phyloP scores from a whole-genome alignment of 2,113 vertebrate genomes.

The Benitochromis conjunctus region DNA sequence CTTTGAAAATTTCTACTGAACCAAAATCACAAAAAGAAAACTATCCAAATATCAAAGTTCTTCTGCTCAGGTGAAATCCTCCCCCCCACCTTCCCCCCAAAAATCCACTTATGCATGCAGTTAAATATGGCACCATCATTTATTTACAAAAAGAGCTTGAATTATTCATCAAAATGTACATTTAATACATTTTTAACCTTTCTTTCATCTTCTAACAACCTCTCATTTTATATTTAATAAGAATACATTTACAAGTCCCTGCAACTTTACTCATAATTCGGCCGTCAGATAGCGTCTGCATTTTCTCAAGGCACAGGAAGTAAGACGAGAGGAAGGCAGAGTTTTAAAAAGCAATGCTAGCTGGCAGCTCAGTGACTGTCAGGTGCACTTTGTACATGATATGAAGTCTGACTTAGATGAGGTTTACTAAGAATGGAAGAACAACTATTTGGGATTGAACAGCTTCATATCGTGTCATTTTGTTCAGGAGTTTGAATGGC shows the following conservation, averaged over 20 bases:
- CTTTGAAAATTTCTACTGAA: not conserved
- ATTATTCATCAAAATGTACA: constrained; percentile 71
- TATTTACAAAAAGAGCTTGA: constrained; percentile 66
- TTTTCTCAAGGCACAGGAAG: not conserved
- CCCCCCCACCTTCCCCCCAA: not conserved
- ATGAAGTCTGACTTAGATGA: not conserved
- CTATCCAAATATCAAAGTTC: constrained; percentile 16
- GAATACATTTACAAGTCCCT: constrained; percentile 54
- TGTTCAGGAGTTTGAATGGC: not conserved
- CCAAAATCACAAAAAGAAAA: constrained; percentile 14
- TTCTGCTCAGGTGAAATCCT: constrained; percentile 29
- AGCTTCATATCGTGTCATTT: not conserved
- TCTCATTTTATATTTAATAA: constrained; percentile 67
- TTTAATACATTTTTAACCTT: constrained; percentile 69
- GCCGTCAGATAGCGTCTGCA: not conserved
- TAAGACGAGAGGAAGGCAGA: not conserved
- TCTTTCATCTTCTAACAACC: constrained; percentile 37
- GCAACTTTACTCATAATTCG: constrained; percentile 14
- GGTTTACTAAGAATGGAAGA: not conserved
- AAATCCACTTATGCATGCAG: constrained; percentile 61
- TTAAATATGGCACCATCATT: constrained; percentile 63
- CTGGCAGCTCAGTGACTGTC: constrained; percentile 1
- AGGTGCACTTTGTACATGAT: constrained; percentile 1
- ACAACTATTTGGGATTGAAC: not conserved
- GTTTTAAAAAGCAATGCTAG: not conserved